These are phyloP conservation scores for Drosophila borborema DNA, from an alignment of 2,888 invertebrate genomes.

Conservation along the genomic window DNA sequence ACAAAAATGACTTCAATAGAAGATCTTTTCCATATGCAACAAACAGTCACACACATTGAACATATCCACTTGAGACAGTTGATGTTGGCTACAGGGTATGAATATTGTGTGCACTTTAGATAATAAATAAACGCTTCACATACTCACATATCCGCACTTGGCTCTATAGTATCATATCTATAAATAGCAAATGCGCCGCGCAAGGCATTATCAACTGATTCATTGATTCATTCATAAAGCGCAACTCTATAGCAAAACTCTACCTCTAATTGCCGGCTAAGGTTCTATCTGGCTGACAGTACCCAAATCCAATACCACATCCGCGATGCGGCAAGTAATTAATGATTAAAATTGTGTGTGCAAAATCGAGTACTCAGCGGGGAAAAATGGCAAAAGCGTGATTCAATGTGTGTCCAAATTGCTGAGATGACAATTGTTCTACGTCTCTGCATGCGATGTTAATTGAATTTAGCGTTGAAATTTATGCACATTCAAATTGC, in stretches of 20 bases:
- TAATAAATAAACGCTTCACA: constrained; percentile 58
- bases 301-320: constrained; percentile 60
- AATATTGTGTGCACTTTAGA: constrained; percentile 63
- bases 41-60: background rate
- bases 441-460: constrained; percentile 52
- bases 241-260: constrained; percentile 23
- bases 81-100: background rate
- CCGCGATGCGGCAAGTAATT: constrained; percentile 58
- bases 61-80: background rate
- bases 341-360: constrained; percentile 44
- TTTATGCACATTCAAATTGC: constrained; percentile 78
- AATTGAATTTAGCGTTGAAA: constrained; percentile 65
- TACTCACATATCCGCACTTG: constrained; percentile 20
- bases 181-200: constrained; percentile 66
- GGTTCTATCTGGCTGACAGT: constrained; percentile 44
- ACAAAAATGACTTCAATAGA: background rate
- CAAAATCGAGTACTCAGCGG: constrained; percentile 25
- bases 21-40: background rate
- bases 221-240: constrained; percentile 67
- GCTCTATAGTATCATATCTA: constrained; percentile 55
- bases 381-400: constrained; percentile 69
- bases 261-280: constrained; percentile 46
- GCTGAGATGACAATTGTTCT: constrained; percentile 51
- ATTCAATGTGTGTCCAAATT: constrained; percentile 75
- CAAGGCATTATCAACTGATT: constrained; percentile 57